Base-by-base conservation (phyloP, 2,797 vertebrate species). In the Ctenopoma kingsleyae region DNA sequence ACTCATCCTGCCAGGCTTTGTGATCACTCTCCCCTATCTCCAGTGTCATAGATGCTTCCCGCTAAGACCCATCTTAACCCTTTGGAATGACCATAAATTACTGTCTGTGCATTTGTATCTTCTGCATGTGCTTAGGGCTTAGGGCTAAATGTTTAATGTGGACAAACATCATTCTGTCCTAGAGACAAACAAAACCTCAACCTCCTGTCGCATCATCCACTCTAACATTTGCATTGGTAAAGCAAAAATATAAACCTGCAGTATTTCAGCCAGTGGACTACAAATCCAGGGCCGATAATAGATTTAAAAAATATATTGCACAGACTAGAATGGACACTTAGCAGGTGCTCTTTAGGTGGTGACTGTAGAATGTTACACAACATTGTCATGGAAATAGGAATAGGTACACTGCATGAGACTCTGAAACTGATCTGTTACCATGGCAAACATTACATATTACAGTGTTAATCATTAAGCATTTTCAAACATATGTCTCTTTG, bases 371-470 rank as follows among this genome's bases (percentile, higher is more conserved):
- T 38, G 44, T 68, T 73, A 58, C 27, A 47, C 55, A 62, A 22
- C 7, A 44, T 80, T 80, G 70, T 74, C 84, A 88, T 87, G 70
- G 83, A 74, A 78, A 88, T 81, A 61, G 46, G 58, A 20, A 62
- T 7, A 71, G 53, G 44, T 81, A 51, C 61, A 50, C 71, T 51
- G 30, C 40, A 53, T 15, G 36, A 73, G 46, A 32, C 48, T 77
- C 67, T 56, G n/a, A 75, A 81, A 73, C 35, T 30, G 60, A 76
- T 74, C 78, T 43, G 83, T 90, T 85, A 57, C 87, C 82, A 86
- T 85, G 84, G 84, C 20, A 8, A 87, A 70, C 32, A 57, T 63
- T 5, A 0, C 23, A 27, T 47, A 50, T 75, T 70, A 19, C 30
- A 55, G 49, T 47, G 57, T 70, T 84, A 81, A 84, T 83, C 67